These are phyloP conservation scores for Drosophila eohydei DNA, from an alignment of 2,888 invertebrate species.

Conservation along the genomic window DNA sequence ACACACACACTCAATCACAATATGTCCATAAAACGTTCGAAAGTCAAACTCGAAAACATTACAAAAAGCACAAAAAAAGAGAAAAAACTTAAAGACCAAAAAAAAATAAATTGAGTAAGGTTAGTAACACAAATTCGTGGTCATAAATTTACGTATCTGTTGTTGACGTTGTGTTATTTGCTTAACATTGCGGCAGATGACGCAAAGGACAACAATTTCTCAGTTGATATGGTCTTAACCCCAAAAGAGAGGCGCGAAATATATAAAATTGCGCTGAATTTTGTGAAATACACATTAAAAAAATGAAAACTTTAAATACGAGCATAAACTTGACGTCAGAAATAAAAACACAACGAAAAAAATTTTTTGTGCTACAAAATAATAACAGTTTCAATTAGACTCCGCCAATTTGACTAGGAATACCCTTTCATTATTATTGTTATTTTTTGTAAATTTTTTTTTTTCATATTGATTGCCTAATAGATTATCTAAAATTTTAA, in stretches of 20 bases:
- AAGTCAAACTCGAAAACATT: conserved; percentile 65
- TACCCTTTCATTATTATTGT: conserved; percentile 1
- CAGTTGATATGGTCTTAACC: conserved; percentile 24
- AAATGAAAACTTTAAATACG: conserved; percentile 12
- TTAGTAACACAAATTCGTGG: conserved; percentile 77
- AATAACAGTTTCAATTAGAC: not conserved
- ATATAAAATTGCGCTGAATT: conserved; percentile 14
- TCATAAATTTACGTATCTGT: conserved; percentile 67
- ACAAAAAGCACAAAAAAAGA: conserved; percentile 23
- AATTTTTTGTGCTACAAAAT: conserved; percentile 9
- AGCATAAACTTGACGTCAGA: conserved; percentile 14
- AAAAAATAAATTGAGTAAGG: conserved; percentile 72
- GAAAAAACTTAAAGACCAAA: conserved; percentile 39
- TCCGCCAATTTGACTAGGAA: not conserved
- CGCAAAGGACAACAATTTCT: conserved; percentile 73
- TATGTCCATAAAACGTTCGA: conserved; percentile 73
- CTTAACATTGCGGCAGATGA: conserved; percentile 72
- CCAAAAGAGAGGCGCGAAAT: conserved; percentile 24
- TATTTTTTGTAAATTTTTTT: too few relatives aligned
- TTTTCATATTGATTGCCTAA: too few relatives aligned
- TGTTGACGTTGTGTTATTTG: conserved; percentile 40
- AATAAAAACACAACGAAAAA: conserved; percentile 1
- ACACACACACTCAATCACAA: conserved; percentile 30
- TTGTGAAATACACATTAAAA: conserved; percentile 22
- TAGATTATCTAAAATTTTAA: not conserved